Evolutionary conservation across 1,140 invertebrate species (phyloP), one percentile per base, ranked within the genome.

Genomic region (Tetragonula clypearis): DNA sequence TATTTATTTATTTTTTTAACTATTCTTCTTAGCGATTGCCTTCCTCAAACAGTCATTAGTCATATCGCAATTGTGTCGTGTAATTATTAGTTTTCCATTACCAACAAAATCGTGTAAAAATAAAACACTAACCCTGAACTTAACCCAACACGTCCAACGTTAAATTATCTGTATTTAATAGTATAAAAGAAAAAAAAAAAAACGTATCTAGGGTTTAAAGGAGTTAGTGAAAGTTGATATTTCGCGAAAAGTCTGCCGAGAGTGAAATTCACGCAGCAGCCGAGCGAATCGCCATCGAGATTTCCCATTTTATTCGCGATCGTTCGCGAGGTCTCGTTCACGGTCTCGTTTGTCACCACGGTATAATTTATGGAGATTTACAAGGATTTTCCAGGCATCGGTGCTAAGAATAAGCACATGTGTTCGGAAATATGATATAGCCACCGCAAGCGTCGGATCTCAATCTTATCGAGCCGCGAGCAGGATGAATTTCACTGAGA

Each of bases 351-450:
- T 9, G 60, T 62, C 11, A 62, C 15, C 5, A 8, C 23, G 60
- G 23, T n/a, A 60, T 65, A 66, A 78, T 78, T 65, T 62, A 62
- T 53, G 23, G 58, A 21, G 30, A 65, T 78, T 75, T 65, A 30
- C 75, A 78, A 78, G 75, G 75, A 78, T 78, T 78, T 78, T 78
- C 75, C 75, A 49, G 58, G 17, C 56, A 77, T n/a, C 55, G 41
- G 58, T 17, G 35, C 35, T 49, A 78, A 65, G 75, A 65, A 78
- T 65, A 65, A 78, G 60, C 58, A 15, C 62, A 49, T 41, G 35
- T 49, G 41, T 41, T 78, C 17, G n/a, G 75, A 65, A 78, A 78
- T 58, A 78, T 11, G 75, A 78, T 62, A 78, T 66, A 78, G 35
- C 19, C 75, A 66, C 75, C 56, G 58, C 75, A 78, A 56, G 58